Evolutionary conservation across 1,140 invertebrate species (phyloP).

Genomic region (Bacillus rossius): DNA sequence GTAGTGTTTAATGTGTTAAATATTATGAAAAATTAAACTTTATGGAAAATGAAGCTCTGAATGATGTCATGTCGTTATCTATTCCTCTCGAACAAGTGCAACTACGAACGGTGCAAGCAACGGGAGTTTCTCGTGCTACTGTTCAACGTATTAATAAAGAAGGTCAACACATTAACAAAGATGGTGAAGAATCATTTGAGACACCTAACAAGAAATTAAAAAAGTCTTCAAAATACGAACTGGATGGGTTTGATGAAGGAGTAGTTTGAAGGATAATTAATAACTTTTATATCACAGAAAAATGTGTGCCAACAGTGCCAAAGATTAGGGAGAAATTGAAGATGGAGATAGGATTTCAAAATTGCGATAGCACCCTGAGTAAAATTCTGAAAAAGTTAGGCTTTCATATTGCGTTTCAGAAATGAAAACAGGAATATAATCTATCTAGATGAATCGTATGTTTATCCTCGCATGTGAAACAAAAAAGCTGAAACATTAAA

Average conservation of each 20-base stretch:
- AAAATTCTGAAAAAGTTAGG: not conserved
- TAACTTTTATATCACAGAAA: conserved; percentile 3
- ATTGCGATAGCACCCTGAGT: not conserved
- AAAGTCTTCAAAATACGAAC: not conserved
- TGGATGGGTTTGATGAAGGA: not conserved
- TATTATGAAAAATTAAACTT: too few species aligned
- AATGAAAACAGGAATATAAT: not conserved
- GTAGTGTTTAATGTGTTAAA: too few species aligned
- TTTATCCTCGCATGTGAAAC: not conserved
- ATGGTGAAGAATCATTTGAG: not conserved
- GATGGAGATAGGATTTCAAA: not conserved
- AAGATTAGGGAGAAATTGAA: not conserved
- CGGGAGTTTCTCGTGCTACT: not conserved
- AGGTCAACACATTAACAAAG: not conserved
- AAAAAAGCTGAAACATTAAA: not conserved
- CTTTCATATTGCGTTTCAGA: not conserved
- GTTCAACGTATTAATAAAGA: not conserved
- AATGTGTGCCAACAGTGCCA: not conserved
- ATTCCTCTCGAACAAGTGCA: not conserved
- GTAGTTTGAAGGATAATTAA: not conserved
- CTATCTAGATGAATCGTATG: not conserved
- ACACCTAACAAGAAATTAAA: not conserved
- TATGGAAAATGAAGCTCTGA: too few species aligned
- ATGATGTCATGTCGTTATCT: too few species aligned
- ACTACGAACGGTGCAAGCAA: not conserved